These are phyloP conservation scores for Regulus satrapa DNA, from an alignment of 2,113 vertebrate species.

Conservation along the genomic window DNA sequence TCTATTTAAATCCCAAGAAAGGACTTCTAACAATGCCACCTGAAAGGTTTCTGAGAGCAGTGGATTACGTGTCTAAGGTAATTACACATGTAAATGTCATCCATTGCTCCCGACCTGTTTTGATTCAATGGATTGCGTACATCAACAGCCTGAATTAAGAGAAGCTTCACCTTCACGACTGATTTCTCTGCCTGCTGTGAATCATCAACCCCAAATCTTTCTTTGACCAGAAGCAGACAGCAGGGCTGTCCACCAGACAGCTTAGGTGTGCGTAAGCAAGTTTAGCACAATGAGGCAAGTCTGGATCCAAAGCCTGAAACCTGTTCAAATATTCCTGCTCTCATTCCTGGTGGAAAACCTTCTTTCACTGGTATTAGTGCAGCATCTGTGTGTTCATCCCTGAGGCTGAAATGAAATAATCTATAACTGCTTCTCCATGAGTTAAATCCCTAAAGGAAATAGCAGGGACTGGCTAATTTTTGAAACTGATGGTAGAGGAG, in stretches of 20 bases:
- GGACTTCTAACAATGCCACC: neutral
- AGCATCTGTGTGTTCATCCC: neutral
- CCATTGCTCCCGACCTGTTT: neutral
- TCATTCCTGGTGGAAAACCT: neutral
- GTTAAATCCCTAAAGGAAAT: neutral
- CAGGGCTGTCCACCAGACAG: neutral
- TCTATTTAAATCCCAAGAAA: neutral
- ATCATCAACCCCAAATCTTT: neutral
- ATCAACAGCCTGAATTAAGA: neutral
- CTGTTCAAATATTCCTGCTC: neutral
- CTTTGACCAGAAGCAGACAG: neutral
- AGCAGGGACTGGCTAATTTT: neutral
- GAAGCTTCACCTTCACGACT: neutral
- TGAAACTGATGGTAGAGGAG: neutral
- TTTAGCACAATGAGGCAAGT: neutral
- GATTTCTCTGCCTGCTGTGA: neutral
- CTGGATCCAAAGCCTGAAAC: neutral
- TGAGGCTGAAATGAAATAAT: neutral
- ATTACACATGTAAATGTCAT: neutral
- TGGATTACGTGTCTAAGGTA: neutral
- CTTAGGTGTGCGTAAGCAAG: neutral
- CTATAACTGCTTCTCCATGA: neutral
- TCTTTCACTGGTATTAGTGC: neutral
- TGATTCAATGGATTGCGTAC: neutral
- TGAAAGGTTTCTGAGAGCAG: neutral